Evolutionary conservation across 2,797 vertebrate species (phyloP), one percentile per base, ranked within the genome.

Genomic region (Echeneis naucrates): DNA sequence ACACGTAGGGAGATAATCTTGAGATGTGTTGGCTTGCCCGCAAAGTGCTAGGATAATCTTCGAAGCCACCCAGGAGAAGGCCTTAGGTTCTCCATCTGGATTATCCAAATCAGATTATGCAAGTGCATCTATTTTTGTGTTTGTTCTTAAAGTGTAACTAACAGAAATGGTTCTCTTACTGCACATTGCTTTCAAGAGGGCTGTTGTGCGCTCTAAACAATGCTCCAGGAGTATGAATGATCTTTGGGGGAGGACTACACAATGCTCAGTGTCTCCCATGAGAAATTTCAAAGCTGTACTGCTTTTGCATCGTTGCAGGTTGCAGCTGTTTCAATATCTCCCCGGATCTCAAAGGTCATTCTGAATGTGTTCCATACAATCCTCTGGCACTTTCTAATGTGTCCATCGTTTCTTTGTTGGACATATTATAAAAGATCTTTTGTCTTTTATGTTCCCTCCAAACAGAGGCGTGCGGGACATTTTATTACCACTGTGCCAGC

Each of bases 1-100:
- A 68, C 57, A 66, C 45, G 32, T 12, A n/a, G 30, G 16, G 67
- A 85, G 77, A 81, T 78, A 66, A 78, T 71, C 66, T 77, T 32
- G 51, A 58, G 19, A 66, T 84, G 77, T 17, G 53, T 54, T 56
- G 32, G 30, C 32, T 72, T 59, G 10, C 30, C 37, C 44, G 72
- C 12, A 26, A 81, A 68, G 69, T 40, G 72, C 59, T 55, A 1
- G 70, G 60, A 80, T 77, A 64, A 82, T 71, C 71, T 69, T 57
- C 62, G 55, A 69, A 71, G 32, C 66, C 75, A 71, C 72, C 38
- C 65, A 60, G 66, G 67, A 84, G 67, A 59, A 67, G 30, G 48
- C 57, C 2, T 63, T 78, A 54, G 35, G 59, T 48, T 68, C 53
- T 59, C 24, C 8, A 16, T 62, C 37, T 27, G 21, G 58, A 12